phyloP scores from a whole-genome alignment of 1,140 invertebrate genomes.

The Zaprionus nigranus region DNA sequence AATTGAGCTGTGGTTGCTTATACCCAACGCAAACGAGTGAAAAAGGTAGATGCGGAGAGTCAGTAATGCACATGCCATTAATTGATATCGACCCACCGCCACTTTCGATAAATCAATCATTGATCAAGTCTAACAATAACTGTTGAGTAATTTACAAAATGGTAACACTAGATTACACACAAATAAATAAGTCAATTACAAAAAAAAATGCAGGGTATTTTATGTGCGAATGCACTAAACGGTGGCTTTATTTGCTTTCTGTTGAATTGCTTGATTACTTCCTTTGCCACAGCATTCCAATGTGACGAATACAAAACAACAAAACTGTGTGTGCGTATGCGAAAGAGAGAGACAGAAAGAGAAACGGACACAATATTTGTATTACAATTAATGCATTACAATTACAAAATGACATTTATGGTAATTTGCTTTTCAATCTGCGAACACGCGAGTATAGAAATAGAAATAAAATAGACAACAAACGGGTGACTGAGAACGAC shows the following conservation, averaged over 20 bases:
- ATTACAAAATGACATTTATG: slow-evolving; percentile 72
- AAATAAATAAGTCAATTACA: too few relatives aligned
- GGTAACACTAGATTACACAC: too few relatives aligned
- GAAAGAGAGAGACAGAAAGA: neutral
- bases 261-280: slow-evolving; percentile 4
- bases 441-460: slow-evolving; percentile 57
- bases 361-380: slow-evolving; percentile 26
- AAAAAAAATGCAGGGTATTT: neutral
- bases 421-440: slow-evolving; percentile 72
- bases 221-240: neutral
- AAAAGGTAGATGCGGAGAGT: neutral
- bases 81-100: too few relatives aligned
- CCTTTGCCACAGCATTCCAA: slow-evolving; percentile 1
- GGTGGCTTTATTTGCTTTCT: neutral
- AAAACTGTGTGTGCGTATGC: neutral
- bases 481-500: slow-evolving; percentile 47
- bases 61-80: too few relatives aligned
- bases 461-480: slow-evolving; percentile 70
- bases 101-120: too few relatives aligned
- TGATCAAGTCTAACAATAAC: too few relatives aligned
- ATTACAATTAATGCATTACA: slow-evolving; percentile 57
- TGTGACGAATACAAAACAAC: neutral
- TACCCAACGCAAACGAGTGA: neutral
- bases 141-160: too few relatives aligned
- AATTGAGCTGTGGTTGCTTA: slow-evolving; percentile 7